A percentile compares a stretch with the other conserved stretches of the same genome.
Evolutionary conservation across 2,888 invertebrate species (phyloP).

Genomic region (Punctoribates punctum): DNA sequence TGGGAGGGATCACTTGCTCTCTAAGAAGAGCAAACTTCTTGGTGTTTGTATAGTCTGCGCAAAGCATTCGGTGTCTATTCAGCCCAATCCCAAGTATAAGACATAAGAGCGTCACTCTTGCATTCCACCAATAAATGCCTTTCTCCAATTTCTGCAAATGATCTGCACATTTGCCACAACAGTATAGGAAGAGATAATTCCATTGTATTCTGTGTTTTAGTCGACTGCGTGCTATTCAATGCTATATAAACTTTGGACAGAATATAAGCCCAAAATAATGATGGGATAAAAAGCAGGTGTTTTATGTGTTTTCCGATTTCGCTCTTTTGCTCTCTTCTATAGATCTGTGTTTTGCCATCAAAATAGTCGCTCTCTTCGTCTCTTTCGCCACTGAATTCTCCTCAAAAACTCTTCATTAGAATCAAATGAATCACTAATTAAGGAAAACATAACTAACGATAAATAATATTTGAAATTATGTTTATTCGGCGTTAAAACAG

Average conservation of each 20-base stretch:
- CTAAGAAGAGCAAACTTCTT: conserved; percentile 19
- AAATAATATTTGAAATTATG: background rate
- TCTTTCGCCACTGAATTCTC: background rate
- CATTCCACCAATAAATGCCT: conserved; percentile 27
- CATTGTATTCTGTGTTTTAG: conserved; percentile 5
- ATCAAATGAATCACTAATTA: conserved; percentile 4
- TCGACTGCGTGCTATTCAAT: conserved; percentile 8
- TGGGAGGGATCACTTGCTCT: conserved; percentile 26
- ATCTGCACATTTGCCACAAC: conserved; percentile 13
- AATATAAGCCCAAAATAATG: conserved; percentile 35
- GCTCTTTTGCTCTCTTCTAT: background rate
- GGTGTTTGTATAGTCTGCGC: conserved; percentile 20
- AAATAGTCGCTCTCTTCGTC: background rate
- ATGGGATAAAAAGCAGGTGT: conserved; percentile 34
- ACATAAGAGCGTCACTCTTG: conserved; percentile 25
- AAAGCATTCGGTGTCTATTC: background rate
- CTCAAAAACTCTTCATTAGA: background rate
- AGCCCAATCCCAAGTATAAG: conserved; percentile 19
- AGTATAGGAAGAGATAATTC: conserved; percentile 34
- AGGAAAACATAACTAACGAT: conserved; percentile 14
- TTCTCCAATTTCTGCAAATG: conserved; percentile 24
- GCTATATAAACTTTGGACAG: conserved; percentile 29
- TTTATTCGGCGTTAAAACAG: background rate
- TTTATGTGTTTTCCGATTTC: conserved; percentile 1
- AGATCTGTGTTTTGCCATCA: background rate